Base-by-base conservation (phyloP, 2,113 vertebrate genomes). In the Phalacrocorax carbo region DNA sequence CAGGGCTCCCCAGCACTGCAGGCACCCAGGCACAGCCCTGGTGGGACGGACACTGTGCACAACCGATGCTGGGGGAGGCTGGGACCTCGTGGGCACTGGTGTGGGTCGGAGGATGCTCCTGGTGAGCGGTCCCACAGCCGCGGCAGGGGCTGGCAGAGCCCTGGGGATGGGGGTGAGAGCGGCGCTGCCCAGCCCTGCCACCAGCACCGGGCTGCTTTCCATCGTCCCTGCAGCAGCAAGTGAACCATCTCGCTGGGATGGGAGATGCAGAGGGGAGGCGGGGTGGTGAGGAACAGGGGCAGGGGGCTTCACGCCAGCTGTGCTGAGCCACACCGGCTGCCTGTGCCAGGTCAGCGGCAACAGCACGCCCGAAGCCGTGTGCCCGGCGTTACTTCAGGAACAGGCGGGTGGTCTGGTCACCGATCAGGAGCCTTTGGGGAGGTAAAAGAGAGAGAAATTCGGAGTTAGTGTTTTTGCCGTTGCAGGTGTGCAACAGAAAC, bases 301-400 rank as follows among this genome's bases (percentile, higher is more conserved):
- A 14, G 87, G 25, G 38, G 58, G 42, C 12, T 58, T 48, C 65
- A 29, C 2, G 0, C 14, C 0, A 1, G 40, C 64, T 7, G 36
- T 20, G 93, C 84, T 57, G 81, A 92, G 90, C 73, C 4, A 2
- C n/a, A 1, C 40, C 8, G 0, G 1, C 62, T 9, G 11, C 57
- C 61, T 18, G 0, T 7, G 0, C 68, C 86, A 80, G 30, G 52
- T 21, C 48, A 69, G 68, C 3, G 3, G 13, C 25, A 6, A 7
- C 0, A 1, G 55, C 80, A 32, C 1, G 0, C 38, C 1, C 0
- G 0, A 3, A 4, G 15, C 46, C 15, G 38, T 0, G 1, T 1
- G 11, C 7, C 44, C 1, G 0, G 60, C 49, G 34, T 96, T 94
- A 96, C 81, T 93, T 92, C 64, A 97, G 86, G 42, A 96, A 4